A percentile compares a stretch with the other conserved stretches of the same genome.
Conservation (phyloP, 2,797 vertebrate genomes). For the Schizopygopsis malacanthus region DNA sequence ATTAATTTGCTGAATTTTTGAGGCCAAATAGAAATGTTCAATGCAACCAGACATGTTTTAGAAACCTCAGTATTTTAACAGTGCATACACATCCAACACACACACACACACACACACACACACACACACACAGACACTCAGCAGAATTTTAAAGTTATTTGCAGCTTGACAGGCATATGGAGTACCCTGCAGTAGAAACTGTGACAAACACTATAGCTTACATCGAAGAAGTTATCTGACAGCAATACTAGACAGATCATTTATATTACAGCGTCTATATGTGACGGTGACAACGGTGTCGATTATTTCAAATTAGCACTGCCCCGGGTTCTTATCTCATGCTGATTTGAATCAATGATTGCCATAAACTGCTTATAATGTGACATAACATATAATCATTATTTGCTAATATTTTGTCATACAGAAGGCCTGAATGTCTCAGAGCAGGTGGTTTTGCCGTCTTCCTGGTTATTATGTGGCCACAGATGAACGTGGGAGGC, state of each 20-base stretch:
- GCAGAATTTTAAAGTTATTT: slow-evolving; percentile 16
- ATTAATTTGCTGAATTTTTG: neutral
- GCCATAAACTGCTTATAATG: slow-evolving; percentile 21
- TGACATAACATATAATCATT: slow-evolving; percentile 28
- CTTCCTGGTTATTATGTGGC: slow-evolving; percentile 9
- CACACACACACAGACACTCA: neutral
- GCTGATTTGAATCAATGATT: slow-evolving; percentile 18
- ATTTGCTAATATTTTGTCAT: slow-evolving; percentile 8
- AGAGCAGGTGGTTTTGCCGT: neutral
- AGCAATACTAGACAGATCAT: slow-evolving; percentile 9
- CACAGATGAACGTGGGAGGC: slow-evolving; percentile 11
- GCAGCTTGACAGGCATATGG: slow-evolving; percentile 19
- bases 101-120: neutral
- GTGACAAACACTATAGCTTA: slow-evolving; percentile 8
- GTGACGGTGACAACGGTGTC: neutral
- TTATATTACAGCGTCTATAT: slow-evolving; percentile 23
- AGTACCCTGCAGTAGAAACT: slow-evolving; percentile 24
- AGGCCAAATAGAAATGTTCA: neutral
- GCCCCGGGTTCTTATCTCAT: slow-evolving; percentile 1
- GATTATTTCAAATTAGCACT: slow-evolving; percentile 26
- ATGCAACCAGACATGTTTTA: neutral
- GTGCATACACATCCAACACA: neutral
- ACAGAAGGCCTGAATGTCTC: neutral
- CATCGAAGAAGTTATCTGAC: slow-evolving; percentile 1
- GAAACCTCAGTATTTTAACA: neutral